These are phyloP conservation scores for Esperia sulphurella DNA, from an alignment of 2,888 invertebrate genomes.

Conservation along the genomic window DNA sequence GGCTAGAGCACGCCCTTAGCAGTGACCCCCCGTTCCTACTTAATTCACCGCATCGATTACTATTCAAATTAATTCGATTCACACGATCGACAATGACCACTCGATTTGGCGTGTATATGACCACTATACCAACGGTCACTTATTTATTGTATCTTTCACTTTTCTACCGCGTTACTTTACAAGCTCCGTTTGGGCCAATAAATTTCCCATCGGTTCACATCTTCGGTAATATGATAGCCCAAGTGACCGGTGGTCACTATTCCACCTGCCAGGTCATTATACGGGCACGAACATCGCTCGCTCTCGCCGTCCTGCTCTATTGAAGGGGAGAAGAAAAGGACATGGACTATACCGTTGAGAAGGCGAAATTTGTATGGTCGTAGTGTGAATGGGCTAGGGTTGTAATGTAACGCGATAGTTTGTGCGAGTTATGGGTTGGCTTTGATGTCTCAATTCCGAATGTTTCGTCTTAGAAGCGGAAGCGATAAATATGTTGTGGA, in stretches of 20 bases:
- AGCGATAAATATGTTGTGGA: conserved; percentile 59
- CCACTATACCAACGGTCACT: conserved; percentile 41
- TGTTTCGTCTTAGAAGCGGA: conserved; percentile 60
- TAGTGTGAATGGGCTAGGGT: conserved; percentile 46
- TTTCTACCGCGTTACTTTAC: conserved; percentile 57
- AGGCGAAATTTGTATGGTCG: conserved; percentile 35
- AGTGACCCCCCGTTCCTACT: conserved; percentile 45
- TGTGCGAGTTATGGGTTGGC: conserved; percentile 53
- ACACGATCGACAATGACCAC: conserved; percentile 55
- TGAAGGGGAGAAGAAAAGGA: conserved; percentile 23
- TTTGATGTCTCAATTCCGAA: conserved; percentile 72
- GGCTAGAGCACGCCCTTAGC: conserved; percentile 37
- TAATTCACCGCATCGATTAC: conserved; percentile 53
- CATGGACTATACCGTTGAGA: conserved; percentile 24
- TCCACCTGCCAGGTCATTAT: conserved; percentile 52
- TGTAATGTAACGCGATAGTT: conserved; percentile 64
- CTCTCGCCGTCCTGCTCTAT: conserved; percentile 32
- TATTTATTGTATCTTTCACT: conserved; percentile 25
- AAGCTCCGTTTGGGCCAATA: conserved; percentile 44
- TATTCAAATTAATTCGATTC: conserved; percentile 66
- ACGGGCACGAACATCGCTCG: conserved; percentile 21
- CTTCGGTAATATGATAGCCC: conserved; percentile 59
- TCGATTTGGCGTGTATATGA: conserved; percentile 33
- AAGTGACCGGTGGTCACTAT: conserved; percentile 66
- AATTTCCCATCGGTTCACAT: conserved; percentile 57